Base-by-base conservation (phyloP, 2,888 invertebrate species). In the Andrena praecox region DNA sequence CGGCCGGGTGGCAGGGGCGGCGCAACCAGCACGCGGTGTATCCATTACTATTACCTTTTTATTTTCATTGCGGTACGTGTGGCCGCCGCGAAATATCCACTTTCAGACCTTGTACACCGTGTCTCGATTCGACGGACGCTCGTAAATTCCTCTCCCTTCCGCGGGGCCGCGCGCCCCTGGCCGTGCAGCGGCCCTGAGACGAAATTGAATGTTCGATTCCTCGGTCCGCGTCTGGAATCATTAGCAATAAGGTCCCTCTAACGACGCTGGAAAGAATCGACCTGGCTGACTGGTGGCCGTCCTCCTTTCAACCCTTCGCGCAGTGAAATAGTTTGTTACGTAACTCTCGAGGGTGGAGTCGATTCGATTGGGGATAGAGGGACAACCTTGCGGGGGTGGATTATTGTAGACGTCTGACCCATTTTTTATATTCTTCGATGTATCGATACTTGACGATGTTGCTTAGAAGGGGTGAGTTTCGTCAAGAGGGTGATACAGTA, bases 11-110 rank as follows among this genome's bases (percentile, higher is more conserved):
- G 42, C 42, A 16, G 4, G 4, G 12, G 12, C 42, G 42, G 42
- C 0, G 42, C 42, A 42, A 27, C 31, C 54, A 50, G 71, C 72
- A 42, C 67, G 52, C 56, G 74, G 64, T 60, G 60, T 86, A 89
- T 88, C 87, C 88, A 86, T 89, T 89, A 87, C 84, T 87, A 89
- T 88, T 88, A 87, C 86, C 84, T 87, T 90, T 88, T 89, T 89
- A 89, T 88, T 89, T 89, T 87, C 84, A 82, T 68, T 70, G 82
- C 73, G 54, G 69, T 83, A 83, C 82, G 82, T 83, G 82, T 60
- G 72, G 33, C 77, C 64, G 64, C 67, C 70, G 31, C 70, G 69
- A 62, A 83, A 77, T 77, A 74, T 82, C 77, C 82, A 71, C 82
- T 76, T 82, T 24, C 71, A 50, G 63, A 54, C 42, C 60, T 29